These are phyloP conservation scores for Crocodylus rhombifer DNA, from an alignment of 2,797 vertebrate genomes.

Conservation along the genomic window DNA sequence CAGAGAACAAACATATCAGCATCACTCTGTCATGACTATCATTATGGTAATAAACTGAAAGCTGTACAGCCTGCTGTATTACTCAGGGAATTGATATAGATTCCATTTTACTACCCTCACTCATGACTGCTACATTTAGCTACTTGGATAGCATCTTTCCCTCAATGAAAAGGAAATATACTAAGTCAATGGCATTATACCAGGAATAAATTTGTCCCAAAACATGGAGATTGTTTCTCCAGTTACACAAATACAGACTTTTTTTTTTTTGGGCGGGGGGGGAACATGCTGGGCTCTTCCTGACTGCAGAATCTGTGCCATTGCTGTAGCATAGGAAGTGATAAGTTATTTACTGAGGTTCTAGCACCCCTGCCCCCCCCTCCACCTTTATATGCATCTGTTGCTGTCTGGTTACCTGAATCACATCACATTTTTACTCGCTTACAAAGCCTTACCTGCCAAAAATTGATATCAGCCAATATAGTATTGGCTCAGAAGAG, in stretches of 20 bases:
- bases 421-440: background rate
- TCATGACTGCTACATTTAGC: conserved; percentile 25
- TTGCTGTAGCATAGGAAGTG: background rate
- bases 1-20: background rate
- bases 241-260: background rate
- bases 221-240: background rate
- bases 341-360: background rate
- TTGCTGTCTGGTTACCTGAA: background rate
- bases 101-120: background rate
- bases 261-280: background rate
- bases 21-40: background rate
- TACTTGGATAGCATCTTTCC: conserved; percentile 1
- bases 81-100: background rate
- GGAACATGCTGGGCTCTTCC: background rate
- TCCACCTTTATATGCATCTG: background rate
- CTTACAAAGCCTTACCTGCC: conserved; percentile 19
- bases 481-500: conserved; percentile 32
- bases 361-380: no score
- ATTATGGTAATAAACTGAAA: background rate
- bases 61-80: background rate
- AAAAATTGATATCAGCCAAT: conserved; percentile 23
- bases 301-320: background rate
- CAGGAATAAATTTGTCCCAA: background rate
- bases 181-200: background rate
- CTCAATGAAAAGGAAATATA: background rate